Evolutionary conservation across 2,888 invertebrate genomes (phyloP), one percentile per base, ranked within the genome.

Genomic region (Ormia ochracea): DNA sequence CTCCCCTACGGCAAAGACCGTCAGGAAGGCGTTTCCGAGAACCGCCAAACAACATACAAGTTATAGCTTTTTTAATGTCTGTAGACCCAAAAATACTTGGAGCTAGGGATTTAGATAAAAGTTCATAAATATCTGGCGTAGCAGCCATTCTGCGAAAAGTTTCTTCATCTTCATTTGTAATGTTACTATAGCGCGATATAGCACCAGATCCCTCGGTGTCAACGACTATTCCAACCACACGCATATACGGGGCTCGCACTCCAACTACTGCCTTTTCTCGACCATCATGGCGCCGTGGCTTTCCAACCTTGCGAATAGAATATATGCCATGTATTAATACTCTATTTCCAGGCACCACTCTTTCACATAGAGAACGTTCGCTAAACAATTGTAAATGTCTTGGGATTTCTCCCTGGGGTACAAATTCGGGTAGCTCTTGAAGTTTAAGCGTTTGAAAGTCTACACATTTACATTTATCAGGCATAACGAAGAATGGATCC

Each of bases 401-500:
- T 0, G 99, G 99, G 92, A 99, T 96, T 91, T 99, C 99, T 52
- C 99, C 99, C 86, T 98, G 98, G 0, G 90, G 90, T 5, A 97
- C 94, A 81, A 93, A 94, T 88, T 99, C 99, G 0, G 98, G 98
- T 19, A 96, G 91, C 90, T 99, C 99, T 92, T 99, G 99, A 10
- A 99, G 90, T 89, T 98, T 99, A n/a, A 99, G 89, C 0, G 96
- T 94, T 93, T 99, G 99, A 88, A 97, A 99, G 90, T 99, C 99
- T 23, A 99, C 96, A 89, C 99, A 99, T 83, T 94, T 93, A 90
- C 99, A 99, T 90, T 98, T 98, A 88, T 99, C 99, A 14, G 99
- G 98, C 90, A 99, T 94, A 81, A 99, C 98, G 89, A 97, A 98
- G 89, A 96, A 99, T 1, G 99, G 99, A 90, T 99, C 99, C 70